These are phyloP conservation scores for Watsonalla cultraria DNA, from an alignment of 2,888 invertebrate species.

Conservation along the genomic window DNA sequence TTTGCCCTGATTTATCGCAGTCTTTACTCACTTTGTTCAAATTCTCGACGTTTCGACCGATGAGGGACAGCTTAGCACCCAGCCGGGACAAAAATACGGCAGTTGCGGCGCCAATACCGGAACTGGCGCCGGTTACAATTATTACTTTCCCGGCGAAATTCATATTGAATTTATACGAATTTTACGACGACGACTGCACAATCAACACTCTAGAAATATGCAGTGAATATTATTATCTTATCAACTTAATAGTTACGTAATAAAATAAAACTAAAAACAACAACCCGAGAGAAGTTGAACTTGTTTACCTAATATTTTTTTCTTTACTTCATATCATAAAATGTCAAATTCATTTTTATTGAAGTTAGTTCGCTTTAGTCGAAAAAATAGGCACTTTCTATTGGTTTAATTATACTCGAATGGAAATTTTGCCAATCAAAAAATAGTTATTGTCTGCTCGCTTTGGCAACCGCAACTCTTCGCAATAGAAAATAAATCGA, in stretches of 20 bases:
- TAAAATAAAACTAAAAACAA: conserved; percentile 3
- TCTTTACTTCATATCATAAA: no score
- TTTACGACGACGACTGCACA: not conserved
- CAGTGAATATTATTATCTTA: conserved; percentile 19
- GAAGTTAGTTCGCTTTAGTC: no score
- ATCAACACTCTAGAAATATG: not conserved
- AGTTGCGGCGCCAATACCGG: conserved; percentile 91
- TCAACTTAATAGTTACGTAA: conserved; percentile 21
- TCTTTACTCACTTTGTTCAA: conserved; percentile 68
- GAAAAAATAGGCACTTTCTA: no score
- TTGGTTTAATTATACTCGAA: no score
- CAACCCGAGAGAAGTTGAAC: not conserved
- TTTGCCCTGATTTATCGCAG: conserved; percentile 58
- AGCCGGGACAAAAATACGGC: conserved; percentile 86
- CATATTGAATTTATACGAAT: conserved; percentile 38
- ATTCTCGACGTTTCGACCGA: conserved; percentile 83
- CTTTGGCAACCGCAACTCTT: no score
- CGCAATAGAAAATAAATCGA: no score
- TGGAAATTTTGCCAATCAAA: no score
- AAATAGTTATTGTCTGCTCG: no score
- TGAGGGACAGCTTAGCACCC: conserved; percentile 86
- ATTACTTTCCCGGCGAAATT: conserved; percentile 85
- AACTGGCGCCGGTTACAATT: conserved; percentile 88
- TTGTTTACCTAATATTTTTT: conserved; percentile 6
- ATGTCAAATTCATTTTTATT: no score